phyloP scores from a whole-genome alignment of 2,888 invertebrate species.

The Pemphredon lugubris region DNA sequence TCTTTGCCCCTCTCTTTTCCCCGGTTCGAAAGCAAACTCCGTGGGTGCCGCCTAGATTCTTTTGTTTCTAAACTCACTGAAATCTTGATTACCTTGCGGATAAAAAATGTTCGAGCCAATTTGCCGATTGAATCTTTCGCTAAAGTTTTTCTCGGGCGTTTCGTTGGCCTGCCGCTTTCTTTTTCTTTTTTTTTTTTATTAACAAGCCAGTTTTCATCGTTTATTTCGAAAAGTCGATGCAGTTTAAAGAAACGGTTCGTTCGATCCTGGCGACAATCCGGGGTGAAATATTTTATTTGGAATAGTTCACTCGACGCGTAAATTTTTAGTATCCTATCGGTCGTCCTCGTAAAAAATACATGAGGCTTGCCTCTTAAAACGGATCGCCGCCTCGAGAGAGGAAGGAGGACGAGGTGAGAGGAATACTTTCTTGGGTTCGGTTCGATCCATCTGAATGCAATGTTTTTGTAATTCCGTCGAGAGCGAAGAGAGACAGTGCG shows the following conservation, averaged over 20 bases:
- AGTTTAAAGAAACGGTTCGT: conserved; percentile 9
- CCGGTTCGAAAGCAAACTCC: too few relatives aligned
- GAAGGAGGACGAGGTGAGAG: neutral
- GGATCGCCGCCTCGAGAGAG: neutral
- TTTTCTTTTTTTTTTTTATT: neutral
- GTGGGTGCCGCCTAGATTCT: conserved; percentile 12
- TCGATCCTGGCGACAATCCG: neutral
- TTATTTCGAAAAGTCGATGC: too few relatives aligned
- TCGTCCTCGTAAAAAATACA: conserved; percentile 27
- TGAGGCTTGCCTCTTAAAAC: conserved; percentile 6
- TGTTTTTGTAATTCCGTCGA: too few relatives aligned
- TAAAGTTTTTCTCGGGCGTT: conserved; percentile 6
- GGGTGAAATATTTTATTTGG: conserved; percentile 6
- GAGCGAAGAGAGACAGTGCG: too few relatives aligned
- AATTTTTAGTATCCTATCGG: conserved; percentile 15
- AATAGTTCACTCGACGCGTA: conserved; percentile 24
- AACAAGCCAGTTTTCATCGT: conserved; percentile 10
- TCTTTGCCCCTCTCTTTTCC: neutral
- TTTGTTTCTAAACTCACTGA: conserved; percentile 40
- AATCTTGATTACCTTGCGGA: conserved; percentile 46
- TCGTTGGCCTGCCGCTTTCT: neutral
- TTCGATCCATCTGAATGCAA: too few relatives aligned
- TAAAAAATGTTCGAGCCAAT: conserved; percentile 35
- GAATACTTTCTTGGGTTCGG: neutral
- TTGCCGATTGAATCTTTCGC: conserved; percentile 32